Base-by-base conservation (phyloP, 2,113 vertebrate species). In the Hypanus sabinus region DNA sequence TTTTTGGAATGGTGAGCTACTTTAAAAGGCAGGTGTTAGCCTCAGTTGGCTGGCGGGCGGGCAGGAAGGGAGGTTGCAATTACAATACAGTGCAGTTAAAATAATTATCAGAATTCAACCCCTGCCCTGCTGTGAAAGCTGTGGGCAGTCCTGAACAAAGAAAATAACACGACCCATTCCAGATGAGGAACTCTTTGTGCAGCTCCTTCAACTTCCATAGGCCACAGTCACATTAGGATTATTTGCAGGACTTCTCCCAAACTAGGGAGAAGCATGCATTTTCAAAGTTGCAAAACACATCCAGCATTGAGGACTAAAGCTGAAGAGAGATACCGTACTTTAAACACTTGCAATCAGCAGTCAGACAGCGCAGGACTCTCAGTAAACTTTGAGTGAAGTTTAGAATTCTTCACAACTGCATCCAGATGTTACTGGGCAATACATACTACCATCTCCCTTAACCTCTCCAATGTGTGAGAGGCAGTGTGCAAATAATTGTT, bases 11-110 rank as follows among this genome's bases (percentile, higher is more conserved):
- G 91, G 36, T 10, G 91, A 92, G 65, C 65, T 92, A 71, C 70
- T 92, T 90, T 70, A 70, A 92, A 92, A 92, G 65, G 87, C 33
- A 36, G 36, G 71, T 2, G 33, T 92, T 92, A 92, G 90, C 90
- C 88, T 70, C 8, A 36, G 71, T 33, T 27, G 91, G 22, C 91
- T 30, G 22, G 10, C n/a, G 36, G 65, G 68, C n/a, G 20, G 65
- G 68, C 16, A 71, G 65, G 60, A 33, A 65, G 87, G 90, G 90
- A 11, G 88, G 20, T 16, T 71, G 65, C 90, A 92, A 65, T 92
- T 71, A 71, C 90, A 92, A 92, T 33, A 87, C 90, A 92, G 90
- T 92, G 90, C 36, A 38, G 20, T 71, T 71, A 71, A 92, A 73
- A 92, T 92, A 92, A 70, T 70, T 11, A 70, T 70, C 68, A 71